A percentile compares a stretch with the other conserved stretches of the same genome.
Evolutionary conservation across 2,113 vertebrate species (phyloP).

Genomic region (Aleadryas rufinucha): DNA sequence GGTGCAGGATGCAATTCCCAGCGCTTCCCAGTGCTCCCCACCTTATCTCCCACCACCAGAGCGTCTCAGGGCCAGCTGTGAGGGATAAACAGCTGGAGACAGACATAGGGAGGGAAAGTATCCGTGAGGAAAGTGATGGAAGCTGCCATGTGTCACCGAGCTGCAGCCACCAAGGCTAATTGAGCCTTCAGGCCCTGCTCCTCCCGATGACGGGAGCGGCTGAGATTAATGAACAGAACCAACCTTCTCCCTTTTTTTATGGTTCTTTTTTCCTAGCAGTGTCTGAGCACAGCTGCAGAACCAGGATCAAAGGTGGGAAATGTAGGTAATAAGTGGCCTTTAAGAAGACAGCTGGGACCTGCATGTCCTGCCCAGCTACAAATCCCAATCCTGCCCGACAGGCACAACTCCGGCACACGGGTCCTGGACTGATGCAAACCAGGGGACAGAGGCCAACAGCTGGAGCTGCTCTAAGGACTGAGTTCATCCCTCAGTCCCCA

Average conservation of each 20-base stretch:
- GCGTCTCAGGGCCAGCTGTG: background rate
- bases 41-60: background rate
- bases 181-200: conserved; percentile 10
- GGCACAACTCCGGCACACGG: background rate
- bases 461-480: background rate
- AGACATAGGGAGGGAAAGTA: background rate
- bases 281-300: background rate
- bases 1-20: background rate
- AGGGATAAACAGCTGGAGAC: background rate
- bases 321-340: background rate
- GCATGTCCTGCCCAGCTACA: background rate
- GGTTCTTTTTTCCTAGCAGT: background rate
- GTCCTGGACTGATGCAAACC: background rate
- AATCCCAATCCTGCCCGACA: background rate
- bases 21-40: background rate
- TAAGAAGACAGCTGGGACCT: background rate
- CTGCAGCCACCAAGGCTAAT: background rate
- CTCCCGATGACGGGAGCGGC: background rate
- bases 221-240: conserved; percentile 20
- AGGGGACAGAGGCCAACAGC: background rate
- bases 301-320: background rate
- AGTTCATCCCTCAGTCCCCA: background rate
- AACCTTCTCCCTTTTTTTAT: background rate
- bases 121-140: background rate
- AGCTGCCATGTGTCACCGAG: background rate